Percentiles rank a stretch among this genome's conserved stretches.
Conservation (phyloP, 2,113 vertebrate species). For the Sturnira hondurensis region DNA sequence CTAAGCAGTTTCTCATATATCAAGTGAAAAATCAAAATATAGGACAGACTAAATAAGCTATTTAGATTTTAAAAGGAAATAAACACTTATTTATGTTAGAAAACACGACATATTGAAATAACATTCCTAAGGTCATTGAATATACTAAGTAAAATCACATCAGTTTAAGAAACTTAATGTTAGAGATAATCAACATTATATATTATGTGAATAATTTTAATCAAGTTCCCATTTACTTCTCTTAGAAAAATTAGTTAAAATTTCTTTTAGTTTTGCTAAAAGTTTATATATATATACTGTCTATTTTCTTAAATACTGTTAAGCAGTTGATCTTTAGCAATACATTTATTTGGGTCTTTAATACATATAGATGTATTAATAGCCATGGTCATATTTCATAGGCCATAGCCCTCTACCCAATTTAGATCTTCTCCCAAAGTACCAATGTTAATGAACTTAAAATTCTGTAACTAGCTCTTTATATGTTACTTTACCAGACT, state of each 20-base stretch:
- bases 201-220: background rate
- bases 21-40: background rate
- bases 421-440: background rate
- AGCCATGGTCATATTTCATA: background rate
- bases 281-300: background rate
- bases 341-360: background rate
- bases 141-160: background rate
- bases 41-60: background rate
- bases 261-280: background rate
- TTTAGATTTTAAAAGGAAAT: background rate
- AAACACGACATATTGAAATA: background rate
- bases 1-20: background rate
- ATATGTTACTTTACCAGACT: conserved; percentile 14
- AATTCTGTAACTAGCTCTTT: background rate
- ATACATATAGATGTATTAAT: background rate
- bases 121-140: background rate
- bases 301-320: background rate
- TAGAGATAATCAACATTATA: background rate
- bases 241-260: background rate
- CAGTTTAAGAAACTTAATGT: background rate
- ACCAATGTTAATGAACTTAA: background rate
- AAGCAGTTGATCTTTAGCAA: background rate
- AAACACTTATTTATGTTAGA: background rate
- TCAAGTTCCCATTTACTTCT: background rate
- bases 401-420: background rate